Conservation (phyloP, 2,888 invertebrate species). For the Hymenopus coronatus region DNA sequence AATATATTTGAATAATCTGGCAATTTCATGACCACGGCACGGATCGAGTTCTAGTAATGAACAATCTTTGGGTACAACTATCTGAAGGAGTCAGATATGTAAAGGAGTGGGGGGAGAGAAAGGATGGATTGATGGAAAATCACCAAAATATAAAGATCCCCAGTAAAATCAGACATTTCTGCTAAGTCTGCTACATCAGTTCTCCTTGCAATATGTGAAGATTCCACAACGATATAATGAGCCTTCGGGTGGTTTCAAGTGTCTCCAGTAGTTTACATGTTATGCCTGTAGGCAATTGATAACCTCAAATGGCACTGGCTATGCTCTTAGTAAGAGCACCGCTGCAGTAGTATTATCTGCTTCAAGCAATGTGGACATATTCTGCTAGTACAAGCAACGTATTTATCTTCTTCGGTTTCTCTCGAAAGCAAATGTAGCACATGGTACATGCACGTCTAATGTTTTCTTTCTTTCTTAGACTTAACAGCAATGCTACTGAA, state of each 20-base stretch:
- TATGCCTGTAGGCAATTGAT: not conserved
- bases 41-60: too few species aligned
- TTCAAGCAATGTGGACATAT: not conserved
- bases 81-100: too few species aligned
- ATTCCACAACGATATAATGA: not conserved
- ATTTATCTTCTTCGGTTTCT: not conserved
- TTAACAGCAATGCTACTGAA: not conserved
- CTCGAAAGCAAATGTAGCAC: not conserved
- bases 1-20: too few species aligned
- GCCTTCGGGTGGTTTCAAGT: not conserved
- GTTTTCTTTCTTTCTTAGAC: not conserved
- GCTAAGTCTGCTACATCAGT: too few species aligned
- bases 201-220: not conserved
- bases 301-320: not conserved
- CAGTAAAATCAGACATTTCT: too few species aligned
- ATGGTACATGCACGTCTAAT: not conserved
- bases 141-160: too few species aligned
- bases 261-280: not conserved
- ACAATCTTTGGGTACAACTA: too few species aligned
- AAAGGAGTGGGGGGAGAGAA: too few species aligned
- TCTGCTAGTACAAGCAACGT: not conserved
- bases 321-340: not conserved
- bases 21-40: too few species aligned
- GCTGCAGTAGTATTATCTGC: not conserved
- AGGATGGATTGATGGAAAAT: too few species aligned